phyloP scores from a whole-genome alignment of 2,113 vertebrate genomes.

The Plotosus lineatus region DNA sequence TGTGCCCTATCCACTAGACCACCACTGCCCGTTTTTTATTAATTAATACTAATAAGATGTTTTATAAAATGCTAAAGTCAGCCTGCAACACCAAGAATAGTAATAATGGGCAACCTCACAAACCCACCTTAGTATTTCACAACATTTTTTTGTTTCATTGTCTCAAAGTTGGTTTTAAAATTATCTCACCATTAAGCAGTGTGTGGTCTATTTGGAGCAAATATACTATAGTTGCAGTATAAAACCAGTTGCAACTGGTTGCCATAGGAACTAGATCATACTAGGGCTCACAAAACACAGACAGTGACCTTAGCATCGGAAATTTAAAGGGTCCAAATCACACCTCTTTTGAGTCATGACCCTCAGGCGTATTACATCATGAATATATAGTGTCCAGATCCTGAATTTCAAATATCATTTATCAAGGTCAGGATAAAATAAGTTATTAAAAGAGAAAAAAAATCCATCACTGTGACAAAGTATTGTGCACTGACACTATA shows the following conservation, averaged over 20 bases:
- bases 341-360: conserved; percentile 62
- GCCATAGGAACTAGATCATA: conserved; percentile 33
- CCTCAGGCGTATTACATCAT: conserved; percentile 65
- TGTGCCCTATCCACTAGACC: too few relatives aligned
- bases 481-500: conserved; percentile 58
- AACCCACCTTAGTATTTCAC: neutral
- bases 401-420: conserved; percentile 52
- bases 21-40: too few relatives aligned
- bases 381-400: conserved; percentile 63
- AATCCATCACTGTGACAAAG: conserved; percentile 53
- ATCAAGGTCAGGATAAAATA: conserved; percentile 47
- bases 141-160: neutral
- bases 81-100: neutral
- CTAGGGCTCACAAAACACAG: conserved; percentile 50
- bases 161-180: neutral
- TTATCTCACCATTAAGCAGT: neutral
- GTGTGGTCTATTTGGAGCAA: conserved; percentile 25
- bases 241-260: conserved; percentile 39
- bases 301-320: conserved; percentile 60
- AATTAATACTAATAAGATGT: neutral
- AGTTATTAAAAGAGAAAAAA: conserved; percentile 29
- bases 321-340: conserved; percentile 62
- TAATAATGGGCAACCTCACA: neutral
- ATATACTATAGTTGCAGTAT: conserved; percentile 35
- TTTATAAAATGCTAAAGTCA: conserved; percentile 4